phyloP scores from a whole-genome alignment of 1,140 invertebrate genomes.

The Drosophila varians region DNA sequence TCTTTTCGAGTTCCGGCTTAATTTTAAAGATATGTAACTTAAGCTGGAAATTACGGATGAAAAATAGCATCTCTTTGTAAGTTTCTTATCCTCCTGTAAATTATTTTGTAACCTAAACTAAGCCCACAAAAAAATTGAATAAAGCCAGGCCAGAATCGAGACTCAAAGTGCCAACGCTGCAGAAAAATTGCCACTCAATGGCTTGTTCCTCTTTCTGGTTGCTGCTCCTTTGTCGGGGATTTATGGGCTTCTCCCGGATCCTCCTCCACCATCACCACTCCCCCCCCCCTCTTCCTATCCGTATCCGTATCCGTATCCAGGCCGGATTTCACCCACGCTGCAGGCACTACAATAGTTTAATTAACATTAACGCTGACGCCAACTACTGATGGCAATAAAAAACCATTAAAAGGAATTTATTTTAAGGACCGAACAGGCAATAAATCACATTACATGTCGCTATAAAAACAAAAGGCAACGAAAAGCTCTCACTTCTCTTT shows the following conservation, averaged over 20 bases:
- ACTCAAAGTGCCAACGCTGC: conserved; percentile 53
- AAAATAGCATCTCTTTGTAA: background rate
- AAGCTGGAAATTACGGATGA: background rate
- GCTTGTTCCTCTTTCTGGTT: background rate
- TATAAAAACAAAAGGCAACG: conserved; percentile 73
- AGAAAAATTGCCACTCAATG: conserved; percentile 39
- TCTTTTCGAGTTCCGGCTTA: conserved; percentile 9
- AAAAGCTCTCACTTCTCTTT: conserved; percentile 15
- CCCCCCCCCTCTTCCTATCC: background rate
- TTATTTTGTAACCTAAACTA: conserved; percentile 9
- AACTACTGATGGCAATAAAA: conserved; percentile 79
- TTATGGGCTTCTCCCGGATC: conserved; percentile 41
- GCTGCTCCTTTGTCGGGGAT: conserved; percentile 28
- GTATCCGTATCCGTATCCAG: background rate
- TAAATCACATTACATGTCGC: conserved; percentile 79
- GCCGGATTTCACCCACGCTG: conserved; percentile 10
- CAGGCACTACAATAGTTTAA: conserved; percentile 76
- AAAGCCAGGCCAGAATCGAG: conserved; percentile 14
- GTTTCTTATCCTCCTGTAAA: conserved; percentile 19
- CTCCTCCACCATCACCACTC: background rate
- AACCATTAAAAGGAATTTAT: conserved; percentile 81
- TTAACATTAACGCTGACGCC: conserved; percentile 79
- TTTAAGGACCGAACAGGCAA: conserved; percentile 78
- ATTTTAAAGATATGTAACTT: background rate
- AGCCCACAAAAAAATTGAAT: background rate